A percentile compares a stretch with the other conserved stretches of the same genome.
Conservation (phyloP, 2,113 vertebrate species). For the Rhynchomys soricoides region DNA sequence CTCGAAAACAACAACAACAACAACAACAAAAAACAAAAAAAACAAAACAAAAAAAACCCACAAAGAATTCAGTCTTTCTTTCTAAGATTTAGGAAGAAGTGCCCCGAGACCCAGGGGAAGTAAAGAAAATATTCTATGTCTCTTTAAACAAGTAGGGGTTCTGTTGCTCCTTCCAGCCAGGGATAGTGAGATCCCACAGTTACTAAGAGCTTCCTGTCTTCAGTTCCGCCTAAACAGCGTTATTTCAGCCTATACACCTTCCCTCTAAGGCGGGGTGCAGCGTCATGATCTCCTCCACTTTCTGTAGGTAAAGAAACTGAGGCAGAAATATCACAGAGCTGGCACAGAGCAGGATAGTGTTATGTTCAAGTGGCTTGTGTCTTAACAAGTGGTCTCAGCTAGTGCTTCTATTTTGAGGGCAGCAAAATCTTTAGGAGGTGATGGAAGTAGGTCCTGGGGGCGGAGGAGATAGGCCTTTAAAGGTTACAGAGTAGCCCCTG, state of each 20-base stretch:
- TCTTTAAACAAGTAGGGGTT: conserved; percentile 51
- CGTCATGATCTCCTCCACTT: conserved; percentile 5
- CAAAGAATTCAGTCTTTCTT: conserved; percentile 7
- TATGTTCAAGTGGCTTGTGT: not conserved
- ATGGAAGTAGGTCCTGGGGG: not conserved
- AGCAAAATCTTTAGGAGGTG: not conserved
- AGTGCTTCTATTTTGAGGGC: not conserved
- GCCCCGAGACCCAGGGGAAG: not conserved
- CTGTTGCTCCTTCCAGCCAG: not conserved
- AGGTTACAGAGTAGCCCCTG: not conserved
- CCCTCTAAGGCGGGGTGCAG: not conserved
- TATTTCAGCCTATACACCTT: not conserved
- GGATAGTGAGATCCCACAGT: conserved; percentile 29
- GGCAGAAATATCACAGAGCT: not conserved
- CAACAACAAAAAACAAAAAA: too few species aligned
- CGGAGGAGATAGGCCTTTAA: not conserved
- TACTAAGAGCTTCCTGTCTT: not conserved
- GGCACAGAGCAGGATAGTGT: not conserved
- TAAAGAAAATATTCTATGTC: not conserved
- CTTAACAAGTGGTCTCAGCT: not conserved
- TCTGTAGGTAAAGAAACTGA: not conserved
- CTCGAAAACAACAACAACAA: too few species aligned
- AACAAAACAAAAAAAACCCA: too few species aligned
- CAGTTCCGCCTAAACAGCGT: not conserved
- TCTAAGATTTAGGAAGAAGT: conserved; percentile 49